Evolutionary conservation across 2,888 invertebrate genomes (phyloP).

Genomic region (Oeneis ivallda): DNA sequence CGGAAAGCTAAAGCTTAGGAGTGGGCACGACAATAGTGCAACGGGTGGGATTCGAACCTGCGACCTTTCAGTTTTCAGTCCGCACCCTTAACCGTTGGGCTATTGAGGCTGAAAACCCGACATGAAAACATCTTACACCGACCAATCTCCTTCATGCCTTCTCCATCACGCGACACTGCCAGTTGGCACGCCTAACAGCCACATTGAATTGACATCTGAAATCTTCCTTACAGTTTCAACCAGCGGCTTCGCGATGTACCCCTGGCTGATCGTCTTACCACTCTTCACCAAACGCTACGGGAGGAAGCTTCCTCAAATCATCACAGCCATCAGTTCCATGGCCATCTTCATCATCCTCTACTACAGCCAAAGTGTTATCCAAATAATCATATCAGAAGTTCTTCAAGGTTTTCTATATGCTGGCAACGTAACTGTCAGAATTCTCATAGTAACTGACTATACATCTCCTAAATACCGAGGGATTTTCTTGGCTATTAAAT

Average conservation of each 20-base stretch:
- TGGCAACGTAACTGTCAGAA: conserved; percentile 41
- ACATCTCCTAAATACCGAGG: conserved; percentile 46
- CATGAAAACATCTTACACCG: too few species aligned
- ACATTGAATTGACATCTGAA: too few species aligned
- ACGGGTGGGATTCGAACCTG: too few species aligned
- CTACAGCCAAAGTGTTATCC: conserved; percentile 41
- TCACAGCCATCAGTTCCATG: conserved; percentile 42
- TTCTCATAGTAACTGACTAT: conserved; percentile 48
- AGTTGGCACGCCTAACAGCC: too few species aligned
- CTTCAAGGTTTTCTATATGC: conserved; percentile 47
- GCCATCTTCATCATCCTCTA: conserved; percentile 42
- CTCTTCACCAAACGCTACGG: conserved; percentile 43
- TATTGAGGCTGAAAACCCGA: too few species aligned
- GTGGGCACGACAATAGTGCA: too few species aligned
- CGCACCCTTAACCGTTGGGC: too few species aligned
- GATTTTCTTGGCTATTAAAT: conserved; percentile 46
- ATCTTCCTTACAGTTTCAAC: conserved; percentile 47
- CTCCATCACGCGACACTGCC: too few species aligned
- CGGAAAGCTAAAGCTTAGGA: too few species aligned
- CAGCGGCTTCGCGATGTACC: conserved; percentile 46
- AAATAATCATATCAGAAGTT: conserved; percentile 47
- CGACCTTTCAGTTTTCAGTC: too few species aligned
- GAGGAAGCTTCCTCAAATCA: conserved; percentile 44
- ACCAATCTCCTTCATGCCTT: too few species aligned
- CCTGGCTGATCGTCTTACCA: conserved; percentile 48